These are phyloP conservation scores for Heliocidaris tuberculata DNA, from an alignment of 35 echinoderm and acorn worm species.

Conservation along the genomic window DNA sequence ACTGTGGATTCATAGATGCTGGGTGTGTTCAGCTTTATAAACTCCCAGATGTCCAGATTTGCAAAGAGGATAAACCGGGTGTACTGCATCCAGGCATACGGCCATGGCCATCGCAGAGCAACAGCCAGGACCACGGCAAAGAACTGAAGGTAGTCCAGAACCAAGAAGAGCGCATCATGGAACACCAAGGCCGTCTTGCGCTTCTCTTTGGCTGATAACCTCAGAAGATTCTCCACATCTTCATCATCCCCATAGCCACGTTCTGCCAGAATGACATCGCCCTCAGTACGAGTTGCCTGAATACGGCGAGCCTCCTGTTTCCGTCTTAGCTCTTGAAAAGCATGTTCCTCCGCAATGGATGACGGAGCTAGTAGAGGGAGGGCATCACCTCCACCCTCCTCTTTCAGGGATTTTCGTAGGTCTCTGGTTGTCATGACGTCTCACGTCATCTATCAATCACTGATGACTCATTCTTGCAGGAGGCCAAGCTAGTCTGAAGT, in stretches of 20 bases:
- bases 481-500: not conserved
- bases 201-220: constrained; percentile 72
- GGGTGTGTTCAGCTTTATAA: constrained; percentile 78
- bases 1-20: constrained; percentile 68
- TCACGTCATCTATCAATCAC: not conserved
- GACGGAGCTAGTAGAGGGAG: constrained; percentile 64
- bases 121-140: constrained; percentile 86
- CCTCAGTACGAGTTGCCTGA: constrained; percentile 57
- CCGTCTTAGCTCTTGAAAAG: constrained; percentile 67
- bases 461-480: not conserved
- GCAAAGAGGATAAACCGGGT: constrained; percentile 73
- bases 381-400: constrained; percentile 55
- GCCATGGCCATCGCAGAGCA: constrained; percentile 90
- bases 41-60: constrained; percentile 97
- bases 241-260: constrained; percentile 68
- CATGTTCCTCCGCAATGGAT: not conserved
- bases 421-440: constrained; percentile 26
- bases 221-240: constrained; percentile 68
- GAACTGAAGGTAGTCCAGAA: constrained; percentile 87
- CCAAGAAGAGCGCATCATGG: constrained; percentile 70
- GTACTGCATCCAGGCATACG: constrained; percentile 70
- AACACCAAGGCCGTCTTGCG: constrained; percentile 76
- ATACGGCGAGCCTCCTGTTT: constrained; percentile 65
- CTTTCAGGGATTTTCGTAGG: constrained; percentile 45
- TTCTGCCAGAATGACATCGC: constrained; percentile 73